These are phyloP conservation scores for Schlechtendalia chinensis DNA, from an alignment of 1,140 invertebrate genomes.

Conservation along the genomic window DNA sequence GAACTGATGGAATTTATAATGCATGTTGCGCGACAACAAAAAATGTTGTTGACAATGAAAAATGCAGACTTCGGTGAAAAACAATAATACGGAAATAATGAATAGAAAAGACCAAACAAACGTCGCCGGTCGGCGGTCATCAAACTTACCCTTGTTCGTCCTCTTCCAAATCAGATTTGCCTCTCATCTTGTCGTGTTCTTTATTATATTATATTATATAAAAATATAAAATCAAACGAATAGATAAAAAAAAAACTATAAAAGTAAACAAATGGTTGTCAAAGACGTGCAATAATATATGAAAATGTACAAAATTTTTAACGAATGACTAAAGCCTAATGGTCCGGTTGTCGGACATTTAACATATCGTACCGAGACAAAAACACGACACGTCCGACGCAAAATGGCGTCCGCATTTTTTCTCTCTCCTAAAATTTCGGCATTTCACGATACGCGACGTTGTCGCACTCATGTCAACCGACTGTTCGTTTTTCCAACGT, in stretches of 20 bases:
- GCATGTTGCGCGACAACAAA: too few species aligned
- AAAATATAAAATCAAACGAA: constrained; percentile 47
- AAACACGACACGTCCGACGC: constrained; percentile 50
- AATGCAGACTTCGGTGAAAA: too few species aligned
- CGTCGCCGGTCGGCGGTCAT: background rate
- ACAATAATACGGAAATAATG: too few species aligned
- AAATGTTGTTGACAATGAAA: too few species aligned
- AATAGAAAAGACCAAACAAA: too few species aligned
- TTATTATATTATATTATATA: constrained; percentile 26
- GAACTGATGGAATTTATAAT: too few species aligned
- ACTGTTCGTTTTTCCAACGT: constrained; percentile 34
- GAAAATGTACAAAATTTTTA: constrained; percentile 43
- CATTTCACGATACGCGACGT: constrained; percentile 38
- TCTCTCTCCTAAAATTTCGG: constrained; percentile 50
- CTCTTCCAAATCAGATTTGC: constrained; percentile 62
- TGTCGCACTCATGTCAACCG: constrained; percentile 17
- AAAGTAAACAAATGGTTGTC: constrained; percentile 46
- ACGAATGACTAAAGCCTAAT: constrained; percentile 41
- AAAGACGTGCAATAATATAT: constrained; percentile 43
- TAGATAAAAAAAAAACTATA: constrained; percentile 35
- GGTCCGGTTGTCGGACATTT: constrained; percentile 46
- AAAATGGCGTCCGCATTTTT: constrained; percentile 50
- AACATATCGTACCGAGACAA: constrained; percentile 42
- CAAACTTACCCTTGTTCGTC: constrained; percentile 60
- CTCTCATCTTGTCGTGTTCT: constrained; percentile 57